Evolutionary conservation across 2,888 invertebrate species (phyloP).

Genomic region (Xestobium rufovillosum): DNA sequence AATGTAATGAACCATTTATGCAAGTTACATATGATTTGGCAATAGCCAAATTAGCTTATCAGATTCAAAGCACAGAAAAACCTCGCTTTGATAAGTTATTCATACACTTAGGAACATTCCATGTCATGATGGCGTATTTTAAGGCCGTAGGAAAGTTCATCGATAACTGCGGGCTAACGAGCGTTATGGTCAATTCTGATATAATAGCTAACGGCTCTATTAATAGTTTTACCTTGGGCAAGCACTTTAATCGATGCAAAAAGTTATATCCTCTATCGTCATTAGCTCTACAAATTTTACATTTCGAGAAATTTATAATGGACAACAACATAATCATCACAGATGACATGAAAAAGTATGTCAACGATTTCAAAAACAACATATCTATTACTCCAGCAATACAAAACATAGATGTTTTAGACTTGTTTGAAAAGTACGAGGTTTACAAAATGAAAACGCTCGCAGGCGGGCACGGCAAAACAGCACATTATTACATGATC

Average conservation of each 20-base stretch:
- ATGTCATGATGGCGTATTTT: slow-evolving; percentile 31
- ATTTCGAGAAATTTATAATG: slow-evolving; percentile 13
- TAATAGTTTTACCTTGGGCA: slow-evolving; percentile 25
- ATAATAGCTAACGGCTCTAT: slow-evolving; percentile 29
- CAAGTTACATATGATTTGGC: slow-evolving; percentile 4
- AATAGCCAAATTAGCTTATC: no score
- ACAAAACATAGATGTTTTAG: slow-evolving; percentile 4
- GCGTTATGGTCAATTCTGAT: slow-evolving; percentile 24
- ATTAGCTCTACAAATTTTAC: slow-evolving; percentile 22
- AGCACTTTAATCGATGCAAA: slow-evolving; percentile 32
- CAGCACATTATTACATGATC: slow-evolving; percentile 29
- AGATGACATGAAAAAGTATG: neutral
- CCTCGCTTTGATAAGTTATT: slow-evolving; percentile 30
- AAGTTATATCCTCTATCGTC: slow-evolving; percentile 24
- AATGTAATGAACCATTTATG: neutral
- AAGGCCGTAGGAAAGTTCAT: slow-evolving; percentile 32
- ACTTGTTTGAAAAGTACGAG: slow-evolving; percentile 21
- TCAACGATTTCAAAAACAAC: slow-evolving; percentile 4
- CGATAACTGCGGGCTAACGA: slow-evolving; percentile 24
- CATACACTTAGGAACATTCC: slow-evolving; percentile 35
- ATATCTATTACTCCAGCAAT: slow-evolving; percentile 2
- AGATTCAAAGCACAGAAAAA: slow-evolving; percentile 19
- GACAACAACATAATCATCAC: slow-evolving; percentile 4
- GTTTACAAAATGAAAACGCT: slow-evolving; percentile 19
- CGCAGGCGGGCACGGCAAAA: slow-evolving; percentile 28